Evolutionary conservation across 2,797 vertebrate species (phyloP).

Genomic region (Poecilia wingei): DNA sequence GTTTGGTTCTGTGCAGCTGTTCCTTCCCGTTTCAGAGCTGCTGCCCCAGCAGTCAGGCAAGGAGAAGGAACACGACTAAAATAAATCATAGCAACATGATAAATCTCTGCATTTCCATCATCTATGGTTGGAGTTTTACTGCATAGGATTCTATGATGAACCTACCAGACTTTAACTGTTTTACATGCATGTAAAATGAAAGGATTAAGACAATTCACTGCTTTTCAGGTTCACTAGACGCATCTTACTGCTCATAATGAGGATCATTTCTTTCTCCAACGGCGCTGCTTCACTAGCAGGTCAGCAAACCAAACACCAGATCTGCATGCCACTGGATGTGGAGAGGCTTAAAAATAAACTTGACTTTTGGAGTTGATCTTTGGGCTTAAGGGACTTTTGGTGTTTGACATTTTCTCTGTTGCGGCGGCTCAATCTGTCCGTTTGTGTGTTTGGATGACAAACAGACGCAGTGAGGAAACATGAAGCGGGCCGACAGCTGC

Average conservation of each 20-base stretch:
- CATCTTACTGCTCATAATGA: not conserved
- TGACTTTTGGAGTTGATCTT: not conserved
- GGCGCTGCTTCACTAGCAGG: not conserved
- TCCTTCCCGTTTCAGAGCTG: not conserved
- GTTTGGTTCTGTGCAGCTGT: no score
- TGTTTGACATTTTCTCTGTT: slow-evolving; percentile 8
- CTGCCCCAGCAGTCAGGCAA: not conserved
- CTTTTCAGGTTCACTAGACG: not conserved
- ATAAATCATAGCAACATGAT: not conserved
- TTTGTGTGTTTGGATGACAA: slow-evolving; percentile 1
- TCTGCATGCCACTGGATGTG: not conserved
- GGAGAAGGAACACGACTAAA: not conserved
- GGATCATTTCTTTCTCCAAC: not conserved
- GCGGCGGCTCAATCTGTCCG: not conserved
- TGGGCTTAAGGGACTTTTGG: not conserved
- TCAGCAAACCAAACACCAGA: not conserved
- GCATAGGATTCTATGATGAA: not conserved
- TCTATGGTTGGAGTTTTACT: not conserved
- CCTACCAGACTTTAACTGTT: not conserved
- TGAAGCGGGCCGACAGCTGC: not conserved
- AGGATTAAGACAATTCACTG: not conserved
- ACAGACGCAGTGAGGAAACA: slow-evolving; percentile 1
- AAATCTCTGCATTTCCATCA: not conserved
- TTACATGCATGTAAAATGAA: not conserved
- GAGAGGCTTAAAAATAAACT: not conserved